These are phyloP conservation scores for Pangasius sanitwongsei DNA, from an alignment of 2,797 vertebrate species.

Conservation along the genomic window DNA sequence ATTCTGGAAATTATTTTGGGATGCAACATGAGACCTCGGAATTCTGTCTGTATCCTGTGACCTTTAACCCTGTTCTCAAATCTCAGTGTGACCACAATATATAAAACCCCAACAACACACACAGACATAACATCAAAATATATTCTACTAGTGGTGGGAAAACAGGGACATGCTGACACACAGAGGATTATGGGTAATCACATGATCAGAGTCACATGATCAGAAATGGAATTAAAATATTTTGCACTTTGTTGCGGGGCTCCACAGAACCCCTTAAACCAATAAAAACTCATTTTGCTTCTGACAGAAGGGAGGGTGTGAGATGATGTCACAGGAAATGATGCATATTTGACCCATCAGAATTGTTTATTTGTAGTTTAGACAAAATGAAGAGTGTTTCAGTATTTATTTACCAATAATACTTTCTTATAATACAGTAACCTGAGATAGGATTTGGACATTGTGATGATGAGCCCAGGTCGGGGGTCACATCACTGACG, in stretches of 20 bases:
- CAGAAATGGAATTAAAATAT: background rate
- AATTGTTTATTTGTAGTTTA: background rate
- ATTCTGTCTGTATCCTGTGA: background rate
- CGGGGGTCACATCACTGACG: background rate
- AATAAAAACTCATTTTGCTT: background rate
- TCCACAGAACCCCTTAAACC: background rate
- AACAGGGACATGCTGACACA: background rate
- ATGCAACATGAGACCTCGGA: background rate
- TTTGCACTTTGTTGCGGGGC: background rate
- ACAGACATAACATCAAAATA: background rate
- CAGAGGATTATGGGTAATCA: background rate
- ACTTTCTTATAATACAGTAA: background rate
- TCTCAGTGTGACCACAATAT: background rate
- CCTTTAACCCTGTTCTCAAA: background rate
- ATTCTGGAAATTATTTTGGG: constrained; percentile 24
- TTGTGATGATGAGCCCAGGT: background rate
- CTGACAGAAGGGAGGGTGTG: background rate
- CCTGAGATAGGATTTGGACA: background rate
- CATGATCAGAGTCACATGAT: background rate
- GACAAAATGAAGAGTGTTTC: background rate
- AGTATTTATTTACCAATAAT: background rate
- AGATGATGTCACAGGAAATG: constrained; percentile 11
- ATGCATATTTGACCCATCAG: background rate
- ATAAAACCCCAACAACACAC: background rate
- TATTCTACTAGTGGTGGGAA: background rate